phyloP scores from a whole-genome alignment of 2,113 vertebrate genomes.

The Podarcis raffonei region DNA sequence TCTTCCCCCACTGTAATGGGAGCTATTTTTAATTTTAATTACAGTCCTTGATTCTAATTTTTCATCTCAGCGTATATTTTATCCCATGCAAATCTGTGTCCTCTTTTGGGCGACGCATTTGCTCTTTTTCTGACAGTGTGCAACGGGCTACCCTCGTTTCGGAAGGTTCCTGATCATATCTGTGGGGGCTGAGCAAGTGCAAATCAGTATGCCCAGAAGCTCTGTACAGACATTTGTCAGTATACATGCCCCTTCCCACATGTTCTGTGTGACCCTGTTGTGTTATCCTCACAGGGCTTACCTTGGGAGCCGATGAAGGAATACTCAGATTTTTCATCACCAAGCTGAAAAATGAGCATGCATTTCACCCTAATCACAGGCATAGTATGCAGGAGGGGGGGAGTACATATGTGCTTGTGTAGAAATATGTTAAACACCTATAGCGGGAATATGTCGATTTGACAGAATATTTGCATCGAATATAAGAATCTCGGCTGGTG shows the following conservation, averaged over 20 bases:
- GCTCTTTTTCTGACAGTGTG: no score
- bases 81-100: no score
- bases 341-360: neutral
- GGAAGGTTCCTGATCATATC: no score
- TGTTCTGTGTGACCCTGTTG: neutral
- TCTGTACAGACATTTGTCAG: neutral
- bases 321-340: neutral
- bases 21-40: no score
- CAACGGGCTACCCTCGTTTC: no score
- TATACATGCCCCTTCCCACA: neutral
- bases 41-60: no score
- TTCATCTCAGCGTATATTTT: no score
- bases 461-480: neutral
- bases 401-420: neutral
- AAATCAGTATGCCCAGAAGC: neutral
- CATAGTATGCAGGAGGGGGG: neutral
- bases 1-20: no score
- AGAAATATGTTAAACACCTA: neutral
- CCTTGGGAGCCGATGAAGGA: neutral
- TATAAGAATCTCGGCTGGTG: neutral
- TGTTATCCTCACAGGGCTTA: neutral
- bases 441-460: neutral
- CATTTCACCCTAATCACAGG: neutral
- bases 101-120: no score
- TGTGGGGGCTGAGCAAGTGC: neutral